A percentile compares a stretch with the other conserved stretches of the same genome.
These are phyloP conservation scores for Campylorhamphus procurvoides DNA, from an alignment of 2,113 vertebrate species.

Conservation along the genomic window DNA sequence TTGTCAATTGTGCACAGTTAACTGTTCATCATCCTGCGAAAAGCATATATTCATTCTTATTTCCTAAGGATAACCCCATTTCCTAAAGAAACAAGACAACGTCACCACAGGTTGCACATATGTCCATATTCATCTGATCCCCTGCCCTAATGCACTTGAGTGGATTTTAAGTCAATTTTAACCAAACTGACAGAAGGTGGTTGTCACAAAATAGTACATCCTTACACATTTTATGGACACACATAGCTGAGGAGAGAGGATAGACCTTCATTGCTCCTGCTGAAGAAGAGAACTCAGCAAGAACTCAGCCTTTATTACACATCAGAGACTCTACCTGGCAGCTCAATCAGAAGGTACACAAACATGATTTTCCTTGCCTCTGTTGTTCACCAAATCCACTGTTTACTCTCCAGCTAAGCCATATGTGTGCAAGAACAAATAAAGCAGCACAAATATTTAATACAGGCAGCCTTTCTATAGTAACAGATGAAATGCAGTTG, in stretches of 20 bases:
- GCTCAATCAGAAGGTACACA: neutral
- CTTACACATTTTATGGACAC: neutral
- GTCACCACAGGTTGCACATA: rapidly evolving
- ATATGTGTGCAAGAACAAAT: neutral
- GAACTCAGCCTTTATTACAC: neutral
- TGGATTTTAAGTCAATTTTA: neutral
- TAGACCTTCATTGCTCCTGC: neutral
- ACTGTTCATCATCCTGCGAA: neutral
- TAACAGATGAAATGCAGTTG: neutral
- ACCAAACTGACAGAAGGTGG: neutral
- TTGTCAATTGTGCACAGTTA: neutral
- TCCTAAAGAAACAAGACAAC: neutral
- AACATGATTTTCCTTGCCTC: neutral
- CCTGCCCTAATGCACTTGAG: neutral
- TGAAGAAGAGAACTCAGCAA: neutral
- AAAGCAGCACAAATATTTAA: constrained; percentile 15
- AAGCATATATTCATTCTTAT: neutral
- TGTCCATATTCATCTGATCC: neutral
- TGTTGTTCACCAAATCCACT: neutral
- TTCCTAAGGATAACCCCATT: neutral
- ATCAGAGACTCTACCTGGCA: neutral
- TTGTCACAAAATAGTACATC: neutral
- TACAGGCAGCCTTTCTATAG: neutral
- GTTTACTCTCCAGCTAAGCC: neutral
- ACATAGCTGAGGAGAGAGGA: neutral